Evolutionary conservation across 2,113 vertebrate species (phyloP).

Genomic region (Dipodomys spectabilis): DNA sequence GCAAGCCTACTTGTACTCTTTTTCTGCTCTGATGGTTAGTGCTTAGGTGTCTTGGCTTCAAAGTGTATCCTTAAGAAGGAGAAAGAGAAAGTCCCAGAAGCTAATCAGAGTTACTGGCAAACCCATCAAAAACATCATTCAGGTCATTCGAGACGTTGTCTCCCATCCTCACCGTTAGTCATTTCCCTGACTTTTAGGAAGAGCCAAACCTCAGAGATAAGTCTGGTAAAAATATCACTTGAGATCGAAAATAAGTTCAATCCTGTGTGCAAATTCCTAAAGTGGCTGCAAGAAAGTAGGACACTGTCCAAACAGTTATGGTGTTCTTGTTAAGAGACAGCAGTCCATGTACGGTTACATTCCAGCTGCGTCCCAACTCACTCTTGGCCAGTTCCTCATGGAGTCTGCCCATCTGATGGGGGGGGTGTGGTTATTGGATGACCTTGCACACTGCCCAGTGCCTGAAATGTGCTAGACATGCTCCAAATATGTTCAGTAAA

Average conservation of each 20-base stretch:
- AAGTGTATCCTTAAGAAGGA: neutral
- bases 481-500: neutral
- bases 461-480: neutral
- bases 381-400: neutral
- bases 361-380: neutral
- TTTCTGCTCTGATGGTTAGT: neutral
- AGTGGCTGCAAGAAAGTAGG: neutral
- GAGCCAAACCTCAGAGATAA: slow-evolving; percentile 53
- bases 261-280: neutral
- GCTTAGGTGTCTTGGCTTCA: neutral
- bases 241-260: slow-evolving; percentile 31
- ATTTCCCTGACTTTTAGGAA: slow-evolving; percentile 33
- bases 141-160: slow-evolving; percentile 41
- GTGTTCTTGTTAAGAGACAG: neutral
- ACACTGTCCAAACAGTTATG: neutral
- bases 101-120: slow-evolving; percentile 19
- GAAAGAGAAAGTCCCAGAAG: neutral
- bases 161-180: slow-evolving; percentile 35
- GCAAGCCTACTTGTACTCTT: neutral
- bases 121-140: neutral
- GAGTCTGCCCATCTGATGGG: neutral
- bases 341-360: neutral
- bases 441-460: neutral
- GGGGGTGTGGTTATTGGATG: neutral
- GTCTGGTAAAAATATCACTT: slow-evolving; percentile 72